Conservation (phyloP, 2,888 invertebrate species). For the Phortica okadai region DNA sequence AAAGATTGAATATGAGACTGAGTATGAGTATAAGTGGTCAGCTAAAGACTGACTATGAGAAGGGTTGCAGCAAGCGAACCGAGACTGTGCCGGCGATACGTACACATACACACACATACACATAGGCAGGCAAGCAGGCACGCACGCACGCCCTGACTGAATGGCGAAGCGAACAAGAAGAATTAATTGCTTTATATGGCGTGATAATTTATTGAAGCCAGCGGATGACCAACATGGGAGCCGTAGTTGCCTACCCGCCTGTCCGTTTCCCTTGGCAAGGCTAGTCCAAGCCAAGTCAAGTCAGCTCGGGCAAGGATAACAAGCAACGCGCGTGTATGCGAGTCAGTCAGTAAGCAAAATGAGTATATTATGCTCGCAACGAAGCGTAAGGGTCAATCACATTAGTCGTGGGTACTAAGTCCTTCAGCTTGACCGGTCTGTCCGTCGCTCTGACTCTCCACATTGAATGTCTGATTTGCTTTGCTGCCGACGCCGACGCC, state of each 20-base stretch:
- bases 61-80: slow-evolving; percentile 6
- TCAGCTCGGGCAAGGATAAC: slow-evolving; percentile 30
- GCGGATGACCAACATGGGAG: slow-evolving; percentile 71
- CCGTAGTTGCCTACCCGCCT: not conserved
- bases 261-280: too few relatives aligned
- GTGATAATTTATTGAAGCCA: slow-evolving; percentile 74
- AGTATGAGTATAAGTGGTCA: slow-evolving; percentile 1
- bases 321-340: not conserved
- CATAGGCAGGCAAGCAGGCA: slow-evolving; percentile 41
- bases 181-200: slow-evolving; percentile 75
- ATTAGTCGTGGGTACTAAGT: slow-evolving; percentile 58
- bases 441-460: slow-evolving; percentile 16
- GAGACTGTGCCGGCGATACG: not conserved
- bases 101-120: not conserved
- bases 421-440: slow-evolving; percentile 14
- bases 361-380: slow-evolving; percentile 67
- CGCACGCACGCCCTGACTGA: not conserved
- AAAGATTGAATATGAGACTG: not conserved
- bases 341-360: not conserved
- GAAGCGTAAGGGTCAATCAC: slow-evolving; percentile 69
- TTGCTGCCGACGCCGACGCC: too few relatives aligned
- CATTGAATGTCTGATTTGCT: too few relatives aligned
- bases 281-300: not conserved
- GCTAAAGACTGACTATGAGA: slow-evolving; percentile 15
- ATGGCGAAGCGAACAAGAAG: slow-evolving; percentile 40